These are phyloP conservation scores for Silvanus unidentatus DNA, from an alignment of 2,888 invertebrate species.

Conservation along the genomic window DNA sequence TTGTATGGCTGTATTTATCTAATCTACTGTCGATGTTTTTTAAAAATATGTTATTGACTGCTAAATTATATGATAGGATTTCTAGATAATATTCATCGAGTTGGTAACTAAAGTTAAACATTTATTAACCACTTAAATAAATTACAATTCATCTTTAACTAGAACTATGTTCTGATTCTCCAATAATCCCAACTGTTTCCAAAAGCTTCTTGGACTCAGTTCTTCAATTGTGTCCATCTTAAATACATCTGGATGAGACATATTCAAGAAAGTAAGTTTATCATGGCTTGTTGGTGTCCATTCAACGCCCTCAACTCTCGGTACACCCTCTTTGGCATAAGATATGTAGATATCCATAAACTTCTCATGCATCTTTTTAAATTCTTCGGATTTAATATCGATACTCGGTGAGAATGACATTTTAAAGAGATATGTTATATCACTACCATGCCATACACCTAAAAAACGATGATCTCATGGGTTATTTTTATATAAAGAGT, in stretches of 20 bases:
- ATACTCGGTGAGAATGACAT: slow-evolving; percentile 3
- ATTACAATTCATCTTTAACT: slow-evolving; percentile 8
- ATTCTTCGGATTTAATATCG: slow-evolving; percentile 6
- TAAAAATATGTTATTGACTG: too few relatives aligned
- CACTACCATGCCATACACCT: slow-evolving; percentile 17
- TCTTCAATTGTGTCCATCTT: slow-evolving; percentile 47
- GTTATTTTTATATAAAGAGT: neutral
- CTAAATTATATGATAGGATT: too few relatives aligned
- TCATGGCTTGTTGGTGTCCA: slow-evolving; percentile 45
- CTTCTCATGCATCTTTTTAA: slow-evolving; percentile 14
- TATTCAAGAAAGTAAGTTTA: slow-evolving; percentile 49
- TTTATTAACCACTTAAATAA: neutral
- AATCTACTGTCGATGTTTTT: too few relatives aligned
- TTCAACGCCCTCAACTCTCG: slow-evolving; percentile 41
- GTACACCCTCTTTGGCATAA: slow-evolving; percentile 28
- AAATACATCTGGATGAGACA: slow-evolving; percentile 45
- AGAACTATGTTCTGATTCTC: slow-evolving; percentile 48
- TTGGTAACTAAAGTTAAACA: too few relatives aligned
- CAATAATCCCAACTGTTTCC: slow-evolving; percentile 51
- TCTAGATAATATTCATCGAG: too few relatives aligned
- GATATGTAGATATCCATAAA: slow-evolving; percentile 14
- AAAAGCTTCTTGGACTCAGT: slow-evolving; percentile 52
- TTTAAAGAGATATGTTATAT: slow-evolving; percentile 2
- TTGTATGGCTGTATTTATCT: too few relatives aligned
- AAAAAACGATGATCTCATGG: slow-evolving; percentile 3